Evolutionary conservation across 1,140 invertebrate species (phyloP).

Genomic region (Steinernema khuongi): DNA sequence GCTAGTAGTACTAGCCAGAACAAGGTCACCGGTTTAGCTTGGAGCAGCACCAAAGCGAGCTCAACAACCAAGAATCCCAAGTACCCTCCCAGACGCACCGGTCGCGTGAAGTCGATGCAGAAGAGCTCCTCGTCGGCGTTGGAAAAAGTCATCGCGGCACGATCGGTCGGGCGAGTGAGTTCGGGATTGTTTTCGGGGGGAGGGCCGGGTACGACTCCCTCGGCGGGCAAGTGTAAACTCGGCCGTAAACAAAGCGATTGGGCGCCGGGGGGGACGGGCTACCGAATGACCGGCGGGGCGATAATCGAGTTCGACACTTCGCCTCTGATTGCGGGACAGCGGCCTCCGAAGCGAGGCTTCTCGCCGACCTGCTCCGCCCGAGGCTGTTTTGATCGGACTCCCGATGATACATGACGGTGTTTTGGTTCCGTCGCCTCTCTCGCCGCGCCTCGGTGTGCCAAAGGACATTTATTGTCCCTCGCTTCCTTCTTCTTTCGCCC

Average conservation of each 20-base stretch:
- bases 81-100: not conserved
- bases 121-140: not conserved
- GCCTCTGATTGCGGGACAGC: not conserved
- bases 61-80: not conserved
- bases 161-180: not conserved
- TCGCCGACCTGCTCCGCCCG: no score
- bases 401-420: no score
- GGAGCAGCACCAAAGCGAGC: no score
- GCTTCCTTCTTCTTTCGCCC: no score
- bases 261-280: not conserved
- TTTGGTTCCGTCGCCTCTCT: no score
- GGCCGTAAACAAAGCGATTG: conserved; percentile 6
- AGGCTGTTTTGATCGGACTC: no score
- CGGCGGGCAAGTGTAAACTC: not conserved
- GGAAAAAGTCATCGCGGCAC: not conserved
- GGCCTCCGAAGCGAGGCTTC: no score
- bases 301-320: conserved; percentile 24
- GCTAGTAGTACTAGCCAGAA: no score
- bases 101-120: conserved; percentile 7
- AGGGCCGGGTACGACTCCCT: not conserved
- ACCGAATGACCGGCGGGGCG: conserved; percentile 12
- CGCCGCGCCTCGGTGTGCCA: no score
- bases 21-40: no score
- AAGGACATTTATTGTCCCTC: no score
- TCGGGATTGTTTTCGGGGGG: not conserved